Percentiles rank a stretch among this genome's conserved stretches.
Evolutionary conservation across 2,113 vertebrate species (phyloP).

Genomic region (Brachyhypopomus gauderio): DNA sequence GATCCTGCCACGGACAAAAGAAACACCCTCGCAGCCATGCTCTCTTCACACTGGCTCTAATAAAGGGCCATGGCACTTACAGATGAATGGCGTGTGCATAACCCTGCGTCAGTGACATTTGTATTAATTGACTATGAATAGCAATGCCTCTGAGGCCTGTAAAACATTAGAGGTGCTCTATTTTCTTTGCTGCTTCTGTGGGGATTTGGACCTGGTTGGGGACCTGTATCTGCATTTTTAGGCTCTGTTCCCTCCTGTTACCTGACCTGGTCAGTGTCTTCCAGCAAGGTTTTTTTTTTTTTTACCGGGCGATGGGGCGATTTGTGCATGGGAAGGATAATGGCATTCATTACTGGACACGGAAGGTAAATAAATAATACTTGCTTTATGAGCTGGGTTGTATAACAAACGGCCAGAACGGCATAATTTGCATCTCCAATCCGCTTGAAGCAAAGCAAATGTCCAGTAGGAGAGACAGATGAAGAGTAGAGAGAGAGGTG

Average conservation of each 20-base stretch:
- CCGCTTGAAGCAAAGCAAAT: slow-evolving; percentile 17
- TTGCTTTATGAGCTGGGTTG: neutral
- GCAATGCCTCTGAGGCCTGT: slow-evolving; percentile 33
- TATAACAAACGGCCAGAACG: neutral
- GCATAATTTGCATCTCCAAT: slow-evolving; percentile 3
- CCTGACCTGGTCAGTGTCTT: slow-evolving; percentile 1
- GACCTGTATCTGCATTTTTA: slow-evolving; percentile 2
- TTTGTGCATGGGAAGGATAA: slow-evolving; percentile 16
- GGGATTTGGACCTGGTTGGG: slow-evolving; percentile 25
- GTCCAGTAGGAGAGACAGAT: slow-evolving; percentile 20
- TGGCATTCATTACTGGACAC: neutral
- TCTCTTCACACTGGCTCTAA: slow-evolving; percentile 41
- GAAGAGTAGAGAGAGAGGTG: slow-evolving; percentile 38
- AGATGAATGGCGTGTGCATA: slow-evolving; percentile 37
- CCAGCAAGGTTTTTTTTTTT: slow-evolving; percentile 30
- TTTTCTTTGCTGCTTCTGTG: slow-evolving; percentile 26
- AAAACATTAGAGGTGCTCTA: slow-evolving; percentile 46
- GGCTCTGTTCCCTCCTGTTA: neutral
- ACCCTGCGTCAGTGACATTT: slow-evolving; percentile 54
- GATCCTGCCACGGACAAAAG: slow-evolving; percentile 19
- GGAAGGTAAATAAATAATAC: neutral
- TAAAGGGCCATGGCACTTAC: slow-evolving; percentile 16
- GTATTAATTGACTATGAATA: slow-evolving; percentile 49
- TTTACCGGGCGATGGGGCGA: neutral
- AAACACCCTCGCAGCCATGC: neutral